These are phyloP conservation scores for Cerceris ruficornis DNA, from an alignment of 2,888 invertebrate genomes.

Conservation along the genomic window DNA sequence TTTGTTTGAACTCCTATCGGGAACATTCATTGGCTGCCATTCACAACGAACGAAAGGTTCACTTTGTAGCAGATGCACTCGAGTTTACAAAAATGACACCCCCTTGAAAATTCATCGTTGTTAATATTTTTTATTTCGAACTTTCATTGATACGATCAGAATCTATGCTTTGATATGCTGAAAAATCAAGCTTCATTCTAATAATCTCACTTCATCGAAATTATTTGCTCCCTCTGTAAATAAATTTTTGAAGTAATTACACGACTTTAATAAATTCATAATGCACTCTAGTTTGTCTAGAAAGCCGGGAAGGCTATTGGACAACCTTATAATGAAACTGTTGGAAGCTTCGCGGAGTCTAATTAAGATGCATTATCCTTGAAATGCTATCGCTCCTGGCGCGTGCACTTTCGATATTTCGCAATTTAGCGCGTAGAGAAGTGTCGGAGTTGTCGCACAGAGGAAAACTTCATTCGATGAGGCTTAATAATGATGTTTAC, in stretches of 20 bases:
- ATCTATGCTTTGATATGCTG: too few relatives aligned
- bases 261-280: background rate
- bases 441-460: background rate
- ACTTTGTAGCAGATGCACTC: background rate
- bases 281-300: conserved; percentile 7
- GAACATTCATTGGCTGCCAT: background rate
- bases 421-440: conserved; percentile 14
- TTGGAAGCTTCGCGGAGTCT: conserved; percentile 15
- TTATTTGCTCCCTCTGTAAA: too few relatives aligned
- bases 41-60: background rate
- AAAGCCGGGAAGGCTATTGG: conserved; percentile 7
- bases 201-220: too few relatives aligned
- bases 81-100: background rate
- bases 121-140: background rate
- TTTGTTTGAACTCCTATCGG: conserved; percentile 5
- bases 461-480: background rate
- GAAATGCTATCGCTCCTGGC: conserved; percentile 6
- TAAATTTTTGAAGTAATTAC: background rate
- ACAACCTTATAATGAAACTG: conserved; percentile 24
- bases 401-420: conserved; percentile 34
- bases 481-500: background rate
- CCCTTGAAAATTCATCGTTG: background rate
- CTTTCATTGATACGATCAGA: too few relatives aligned
- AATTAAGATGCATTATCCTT: conserved; percentile 29
- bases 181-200: too few relatives aligned